Evolutionary conservation across 1,140 invertebrate species (phyloP), one percentile per base, ranked within the genome.

Genomic region (Ylistrum balloti): DNA sequence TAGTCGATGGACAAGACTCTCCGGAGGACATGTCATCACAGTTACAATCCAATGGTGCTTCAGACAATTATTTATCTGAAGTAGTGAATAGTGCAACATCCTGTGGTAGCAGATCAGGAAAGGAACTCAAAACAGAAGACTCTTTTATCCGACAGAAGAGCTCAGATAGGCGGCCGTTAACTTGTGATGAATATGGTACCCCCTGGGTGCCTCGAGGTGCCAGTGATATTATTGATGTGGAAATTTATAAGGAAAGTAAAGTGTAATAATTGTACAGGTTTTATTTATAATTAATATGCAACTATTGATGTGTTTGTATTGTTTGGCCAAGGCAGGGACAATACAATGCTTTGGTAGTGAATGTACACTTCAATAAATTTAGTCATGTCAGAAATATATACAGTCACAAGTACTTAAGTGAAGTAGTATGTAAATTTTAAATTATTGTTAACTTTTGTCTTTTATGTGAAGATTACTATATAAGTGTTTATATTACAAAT

Each of bases 1-100:
- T 95, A 48, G 94, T 95, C n/a, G 95, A 95, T 38, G 95, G 95
- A 11, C 93, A 91, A 41, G 56, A 74, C 56, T 28, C n/a, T 5
- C 28, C 56, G 2, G 56, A 74, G 20, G 56, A 74, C 5, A 28
- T 74, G 22, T 74, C 56, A 3, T 74, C 56, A 74, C 22, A 17
- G 56, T 74, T 74, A 74, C 56, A 74, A 7, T 74, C 5, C 56
- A 74, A 74, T 74, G 56, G 56, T 74, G 56, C 17, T n/a, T 45
- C 17, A 17, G 41, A 45, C 41, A 45, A 9, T 1, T 9, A 45
- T 45, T 74, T n/a, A 74, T n/a, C 56, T 28, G 1, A 9, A 5
- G 5, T 28, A 74, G 56, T 7, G 56, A 74, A 11, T 74, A 74
- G n/a, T 74, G n/a, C 17, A 17, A 17, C 41, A 45, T 17, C 22